Conservation (phyloP, 2,888 invertebrate genomes). For the Prostheceraeus crozeri region DNA sequence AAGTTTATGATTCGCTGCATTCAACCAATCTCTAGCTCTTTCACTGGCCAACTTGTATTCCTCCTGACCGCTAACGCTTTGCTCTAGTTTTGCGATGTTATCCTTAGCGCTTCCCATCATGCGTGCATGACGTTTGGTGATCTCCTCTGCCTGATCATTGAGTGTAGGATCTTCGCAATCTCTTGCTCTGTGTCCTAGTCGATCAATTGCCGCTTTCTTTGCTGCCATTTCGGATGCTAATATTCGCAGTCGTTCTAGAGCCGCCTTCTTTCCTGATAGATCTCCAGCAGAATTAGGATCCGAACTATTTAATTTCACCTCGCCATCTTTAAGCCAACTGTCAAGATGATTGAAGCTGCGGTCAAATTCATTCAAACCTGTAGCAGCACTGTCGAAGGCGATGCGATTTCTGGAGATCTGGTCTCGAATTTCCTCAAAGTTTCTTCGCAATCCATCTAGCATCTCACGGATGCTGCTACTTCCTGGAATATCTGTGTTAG, state of each 20-base stretch:
- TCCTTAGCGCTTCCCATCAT: not conserved
- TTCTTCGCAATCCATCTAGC: not conserved
- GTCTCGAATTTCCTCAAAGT: not conserved
- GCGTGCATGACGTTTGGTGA: not conserved
- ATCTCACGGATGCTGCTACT: too few relatives aligned
- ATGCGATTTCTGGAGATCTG: not conserved
- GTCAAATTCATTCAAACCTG: not conserved
- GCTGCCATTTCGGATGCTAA: not conserved
- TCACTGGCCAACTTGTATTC: not conserved
- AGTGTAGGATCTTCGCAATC: not conserved
- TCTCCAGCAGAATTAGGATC: not conserved
- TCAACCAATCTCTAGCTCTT: not conserved
- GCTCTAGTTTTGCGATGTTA: not conserved
- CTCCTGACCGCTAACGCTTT: constrained; percentile 5
- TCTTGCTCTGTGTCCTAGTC: not conserved
- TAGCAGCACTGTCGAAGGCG: not conserved
- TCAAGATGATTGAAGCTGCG: not conserved
- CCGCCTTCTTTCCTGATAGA: constrained; percentile 2
- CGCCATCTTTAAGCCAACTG: not conserved
- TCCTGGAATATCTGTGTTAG: too few relatives aligned
- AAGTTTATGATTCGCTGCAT: not conserved
- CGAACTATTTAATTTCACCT: not conserved
- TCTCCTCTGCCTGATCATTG: not conserved
- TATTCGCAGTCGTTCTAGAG: not conserved
- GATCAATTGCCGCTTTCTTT: not conserved